Conservation (phyloP, 2,797 vertebrate genomes). For the Pangasius krempfi region DNA sequence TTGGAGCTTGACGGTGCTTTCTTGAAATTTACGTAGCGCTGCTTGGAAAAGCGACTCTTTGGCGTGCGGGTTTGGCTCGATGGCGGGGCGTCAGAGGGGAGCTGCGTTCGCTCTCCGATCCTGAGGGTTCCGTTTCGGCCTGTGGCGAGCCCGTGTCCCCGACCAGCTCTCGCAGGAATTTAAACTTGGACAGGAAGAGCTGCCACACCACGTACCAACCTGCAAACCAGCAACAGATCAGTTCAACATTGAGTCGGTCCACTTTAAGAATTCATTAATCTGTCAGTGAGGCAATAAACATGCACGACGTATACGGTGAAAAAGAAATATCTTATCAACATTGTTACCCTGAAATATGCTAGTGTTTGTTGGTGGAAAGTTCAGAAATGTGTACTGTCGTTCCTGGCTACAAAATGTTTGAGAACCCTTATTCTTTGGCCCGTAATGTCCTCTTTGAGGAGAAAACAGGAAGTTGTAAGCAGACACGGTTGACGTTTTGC, state of each 20-base stretch:
- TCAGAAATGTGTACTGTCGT: neutral
- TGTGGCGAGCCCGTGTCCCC: conserved; percentile 89
- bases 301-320: neutral
- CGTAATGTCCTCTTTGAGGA: neutral
- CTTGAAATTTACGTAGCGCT: conserved; percentile 57
- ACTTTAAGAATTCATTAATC: neutral
- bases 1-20: neutral
- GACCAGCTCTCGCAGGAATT: conserved; percentile 94
- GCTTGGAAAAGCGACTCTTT: conserved; percentile 77
- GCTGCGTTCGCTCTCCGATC: conserved; percentile 79
- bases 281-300: neutral
- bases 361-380: neutral
- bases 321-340: neutral
- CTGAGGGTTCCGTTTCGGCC: conserved; percentile 83
- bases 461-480: neutral
- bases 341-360: neutral
- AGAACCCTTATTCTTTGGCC: neutral
- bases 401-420: neutral
- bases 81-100: conserved; percentile 68
- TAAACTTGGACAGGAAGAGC: conserved; percentile 97
- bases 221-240: conserved; percentile 59
- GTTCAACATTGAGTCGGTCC: neutral
- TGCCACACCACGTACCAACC: conserved; percentile 99
- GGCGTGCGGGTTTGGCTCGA: conserved; percentile 81
- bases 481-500: neutral